Evolutionary conservation across 1,140 invertebrate genomes (phyloP).

Genomic region (Pseudomyrmex pallidus): DNA sequence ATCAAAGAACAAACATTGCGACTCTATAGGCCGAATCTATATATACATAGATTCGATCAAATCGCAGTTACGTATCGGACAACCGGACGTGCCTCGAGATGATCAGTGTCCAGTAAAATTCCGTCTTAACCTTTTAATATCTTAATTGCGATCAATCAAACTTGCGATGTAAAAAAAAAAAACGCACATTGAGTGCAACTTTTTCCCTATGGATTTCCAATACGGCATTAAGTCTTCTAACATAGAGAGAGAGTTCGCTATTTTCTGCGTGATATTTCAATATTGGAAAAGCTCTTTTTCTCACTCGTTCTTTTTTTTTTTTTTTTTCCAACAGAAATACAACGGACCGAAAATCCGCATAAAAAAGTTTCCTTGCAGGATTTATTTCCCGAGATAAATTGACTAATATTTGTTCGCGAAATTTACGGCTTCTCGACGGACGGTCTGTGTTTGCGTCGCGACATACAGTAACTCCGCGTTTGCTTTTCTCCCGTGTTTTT

Average conservation of each 20-base stretch:
- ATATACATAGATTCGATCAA: no score
- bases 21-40: not conserved
- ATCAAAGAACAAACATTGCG: not conserved
- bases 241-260: conserved; percentile 12
- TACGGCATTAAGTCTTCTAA: conserved; percentile 36
- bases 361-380: conserved; percentile 24
- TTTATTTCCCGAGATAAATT: conserved; percentile 31
- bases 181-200: not conserved
- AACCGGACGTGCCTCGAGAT: no score
- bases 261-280: not conserved
- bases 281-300: conserved; percentile 2
- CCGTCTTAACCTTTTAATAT: conserved; percentile 31
- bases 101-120: not conserved
- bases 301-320: not conserved
- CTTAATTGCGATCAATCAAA: conserved; percentile 51
- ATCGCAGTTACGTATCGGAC: not conserved
- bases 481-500: not conserved
- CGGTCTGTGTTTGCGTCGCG: conserved; percentile 27
- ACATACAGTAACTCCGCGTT: conserved; percentile 5
- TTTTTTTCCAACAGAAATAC: not conserved
- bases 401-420: conserved; percentile 40
- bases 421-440: not conserved
- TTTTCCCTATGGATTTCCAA: conserved; percentile 40
- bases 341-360: not conserved
- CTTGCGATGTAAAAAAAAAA: conserved; percentile 18